Base-by-base conservation (phyloP, 2,797 vertebrate species). In the Astyanax mexicanus region DNA sequence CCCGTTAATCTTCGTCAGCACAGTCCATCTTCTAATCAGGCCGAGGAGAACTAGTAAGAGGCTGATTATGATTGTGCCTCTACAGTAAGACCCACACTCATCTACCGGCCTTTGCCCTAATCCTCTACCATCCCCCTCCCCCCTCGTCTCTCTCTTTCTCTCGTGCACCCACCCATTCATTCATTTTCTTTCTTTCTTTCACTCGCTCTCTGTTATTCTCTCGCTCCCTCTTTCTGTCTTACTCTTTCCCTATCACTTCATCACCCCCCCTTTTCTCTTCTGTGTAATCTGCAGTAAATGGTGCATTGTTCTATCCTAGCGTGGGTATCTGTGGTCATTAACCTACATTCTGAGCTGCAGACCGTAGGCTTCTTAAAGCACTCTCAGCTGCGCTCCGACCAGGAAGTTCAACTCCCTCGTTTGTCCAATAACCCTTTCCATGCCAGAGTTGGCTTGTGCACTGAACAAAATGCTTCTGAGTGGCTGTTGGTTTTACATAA, bases 301-400 rank as follows among this genome's bases (percentile, higher is more conserved):
- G 87, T 76, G 85, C 87, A 92, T 93, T 92, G 91, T 92, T 92
- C 86, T 87, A 74, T 81, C 72, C 55, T 80, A 81, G 84, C 85
- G 84, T 86, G 86, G 81, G 81, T 89, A 84, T 89, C 86, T 85
- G 69, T 81, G 85, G 85, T 91, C 88, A 91, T 92, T 93, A 92
- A 92, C 91, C 92, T 91, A 93, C 87, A 92, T 93, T 89, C 71
- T 76, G 84, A 84, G 81, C 77, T 25, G 82, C 74, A 79, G 55
- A 81, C 81, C 55, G 74, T 72, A 60, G 83, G 79, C 82, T 85
- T 88, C 86, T 91, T 87, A 86, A 86, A 83, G 78, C 84, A 76
- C 80, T 80, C 79, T 60, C 66, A 44, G 66, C 55, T 62, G 45
- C 73, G 66, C 79, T 67, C 57, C 17, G 35, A 60, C 70, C 60